Evolutionary conservation across 2,888 invertebrate species (phyloP).

Genomic region (Orchesella flavescens): DNA sequence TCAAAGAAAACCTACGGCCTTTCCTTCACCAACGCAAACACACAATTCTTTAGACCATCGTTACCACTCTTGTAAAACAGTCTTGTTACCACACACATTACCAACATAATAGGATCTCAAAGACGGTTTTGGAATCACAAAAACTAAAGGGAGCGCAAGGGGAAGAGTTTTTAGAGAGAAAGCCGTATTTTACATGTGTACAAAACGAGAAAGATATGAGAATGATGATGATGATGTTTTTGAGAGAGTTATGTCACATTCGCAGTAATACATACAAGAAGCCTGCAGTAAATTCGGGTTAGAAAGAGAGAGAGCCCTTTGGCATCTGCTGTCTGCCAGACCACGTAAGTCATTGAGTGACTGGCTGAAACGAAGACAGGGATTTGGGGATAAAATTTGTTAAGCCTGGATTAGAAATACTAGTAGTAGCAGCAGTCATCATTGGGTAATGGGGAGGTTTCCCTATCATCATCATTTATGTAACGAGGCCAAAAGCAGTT

Average conservation of each 20-base stretch:
- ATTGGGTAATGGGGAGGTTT: conserved; percentile 52
- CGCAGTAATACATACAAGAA: neutral
- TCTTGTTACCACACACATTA: too few relatives aligned
- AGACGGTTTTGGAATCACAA: neutral
- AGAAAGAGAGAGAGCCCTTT: conserved; percentile 53
- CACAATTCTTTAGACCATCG: too few relatives aligned
- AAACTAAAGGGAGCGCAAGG: conserved; percentile 7
- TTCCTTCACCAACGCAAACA: too few relatives aligned
- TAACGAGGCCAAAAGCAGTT: conserved; percentile 49
- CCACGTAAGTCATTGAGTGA: neutral
- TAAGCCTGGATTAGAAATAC: conserved; percentile 59
- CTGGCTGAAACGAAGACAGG: conserved; percentile 40
- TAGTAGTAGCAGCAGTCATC: conserved; percentile 8
- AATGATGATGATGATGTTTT: neutral
- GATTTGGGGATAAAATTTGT: conserved; percentile 55
- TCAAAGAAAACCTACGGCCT: neutral
- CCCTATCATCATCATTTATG: conserved; percentile 55
- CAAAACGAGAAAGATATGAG: conserved; percentile 22
- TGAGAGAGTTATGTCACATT: conserved; percentile 1
- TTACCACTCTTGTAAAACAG: too few relatives aligned
- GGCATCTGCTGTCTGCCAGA: conserved; percentile 17
- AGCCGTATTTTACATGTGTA: conserved; percentile 22
- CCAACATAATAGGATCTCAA: neutral
- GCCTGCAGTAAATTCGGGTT: conserved; percentile 15
- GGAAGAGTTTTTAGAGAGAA: conserved; percentile 12